Percentiles rank a stretch among this genome's conserved stretches.
Evolutionary conservation across 2,888 invertebrate genomes (phyloP).

Genomic region (Anthophora plumipes): DNA sequence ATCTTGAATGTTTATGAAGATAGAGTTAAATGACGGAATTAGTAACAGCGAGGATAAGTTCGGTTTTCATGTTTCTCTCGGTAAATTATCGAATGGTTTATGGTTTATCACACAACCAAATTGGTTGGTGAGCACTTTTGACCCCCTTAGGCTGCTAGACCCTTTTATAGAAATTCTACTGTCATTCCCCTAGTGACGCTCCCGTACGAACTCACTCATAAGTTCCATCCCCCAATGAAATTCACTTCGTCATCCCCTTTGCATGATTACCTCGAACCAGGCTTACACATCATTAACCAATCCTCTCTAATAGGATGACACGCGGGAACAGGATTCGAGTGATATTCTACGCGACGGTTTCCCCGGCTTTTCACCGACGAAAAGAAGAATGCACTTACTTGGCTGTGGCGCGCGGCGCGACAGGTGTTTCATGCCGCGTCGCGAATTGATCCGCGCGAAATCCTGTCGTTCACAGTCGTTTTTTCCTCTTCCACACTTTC

Average conservation of each 20-base stretch:
- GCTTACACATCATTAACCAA: neutral
- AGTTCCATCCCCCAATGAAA: neutral
- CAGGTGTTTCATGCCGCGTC: constrained; percentile 66
- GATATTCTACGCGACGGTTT: constrained; percentile 31
- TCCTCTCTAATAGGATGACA: constrained; percentile 24
- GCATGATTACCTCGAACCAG: neutral
- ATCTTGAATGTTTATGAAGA: no score
- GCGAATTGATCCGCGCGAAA: constrained; percentile 64
- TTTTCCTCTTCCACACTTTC: constrained; percentile 56
- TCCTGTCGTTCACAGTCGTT: no score
- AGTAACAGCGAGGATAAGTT: no score
- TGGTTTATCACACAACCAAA: no score
- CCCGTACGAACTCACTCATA: neutral
- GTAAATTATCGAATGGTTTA: no score
- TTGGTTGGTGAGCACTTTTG: no score
- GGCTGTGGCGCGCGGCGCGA: constrained; percentile 43
- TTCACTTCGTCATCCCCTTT: neutral
- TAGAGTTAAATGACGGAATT: no score
- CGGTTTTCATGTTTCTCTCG: no score
- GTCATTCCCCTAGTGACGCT: no score
- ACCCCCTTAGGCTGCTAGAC: no score
- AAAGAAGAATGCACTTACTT: constrained; percentile 58
- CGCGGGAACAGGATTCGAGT: constrained; percentile 21
- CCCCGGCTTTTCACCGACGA: constrained; percentile 17
- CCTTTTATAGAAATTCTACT: no score